Evolutionary conservation across 2,797 vertebrate genomes (phyloP).

Genomic region (Catharus ustulatus): DNA sequence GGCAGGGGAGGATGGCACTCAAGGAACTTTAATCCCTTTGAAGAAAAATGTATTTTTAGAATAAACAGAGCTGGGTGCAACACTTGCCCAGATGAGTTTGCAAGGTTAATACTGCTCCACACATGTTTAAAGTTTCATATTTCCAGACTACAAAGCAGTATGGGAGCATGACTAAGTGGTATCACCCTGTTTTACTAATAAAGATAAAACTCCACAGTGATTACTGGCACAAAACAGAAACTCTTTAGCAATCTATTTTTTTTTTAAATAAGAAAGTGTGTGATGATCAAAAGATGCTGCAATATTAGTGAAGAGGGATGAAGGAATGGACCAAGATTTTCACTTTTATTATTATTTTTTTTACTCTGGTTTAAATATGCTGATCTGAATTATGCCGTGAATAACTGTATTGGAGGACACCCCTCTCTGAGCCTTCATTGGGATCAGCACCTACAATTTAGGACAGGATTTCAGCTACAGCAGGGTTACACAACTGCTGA

Average conservation of each 20-base stretch:
- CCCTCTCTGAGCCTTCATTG: fast-evolving
- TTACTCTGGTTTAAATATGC: background rate
- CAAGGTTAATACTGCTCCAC: background rate
- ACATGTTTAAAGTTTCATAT: background rate
- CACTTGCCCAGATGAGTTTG: background rate
- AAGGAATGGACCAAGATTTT: background rate
- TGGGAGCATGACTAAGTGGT: background rate
- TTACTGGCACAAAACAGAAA: background rate
- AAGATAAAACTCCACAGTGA: background rate
- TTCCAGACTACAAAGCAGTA: background rate
- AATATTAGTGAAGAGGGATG: background rate
- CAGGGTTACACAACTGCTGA: background rate
- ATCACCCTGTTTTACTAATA: background rate
- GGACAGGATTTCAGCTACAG: background rate
- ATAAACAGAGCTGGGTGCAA: background rate
- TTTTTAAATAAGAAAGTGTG: background rate
- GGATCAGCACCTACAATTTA: background rate
- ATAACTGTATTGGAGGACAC: background rate
- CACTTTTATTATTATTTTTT: background rate
- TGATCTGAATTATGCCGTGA: background rate
- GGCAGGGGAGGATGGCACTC: background rate
- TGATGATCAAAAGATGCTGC: background rate
- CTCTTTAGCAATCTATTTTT: background rate
- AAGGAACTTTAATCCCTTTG: background rate
- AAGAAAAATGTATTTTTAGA: constrained; percentile 33